phyloP scores from a whole-genome alignment of 2,113 vertebrate species.

The human region GRCh38 chr14:97069501-97070000 shows the following conservation, averaged over 20 bases:
- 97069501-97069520: fast-evolving
- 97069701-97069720: fast-evolving
- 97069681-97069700: fast-evolving
- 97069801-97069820: no score
- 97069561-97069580: fast-evolving
- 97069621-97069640: fast-evolving
- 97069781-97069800: fast-evolving
- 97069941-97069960: neutral
- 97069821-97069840: neutral
- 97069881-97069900: fast-evolving
- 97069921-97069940: no score
- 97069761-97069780: fast-evolving
- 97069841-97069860: neutral
- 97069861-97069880: neutral
- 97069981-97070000: neutral
- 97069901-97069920: neutral
- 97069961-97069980: neutral
- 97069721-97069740: neutral
- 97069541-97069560: neutral
- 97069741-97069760: neutral
- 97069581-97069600: fast-evolving
- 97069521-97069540: neutral
- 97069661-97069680: no score
- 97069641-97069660: fast-evolving
- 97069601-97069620: fast-evolving